Evolutionary conservation across 2,113 vertebrate species (phyloP), one percentile per base, ranked within the genome.

Genomic region (Tringa solitaria): DNA sequence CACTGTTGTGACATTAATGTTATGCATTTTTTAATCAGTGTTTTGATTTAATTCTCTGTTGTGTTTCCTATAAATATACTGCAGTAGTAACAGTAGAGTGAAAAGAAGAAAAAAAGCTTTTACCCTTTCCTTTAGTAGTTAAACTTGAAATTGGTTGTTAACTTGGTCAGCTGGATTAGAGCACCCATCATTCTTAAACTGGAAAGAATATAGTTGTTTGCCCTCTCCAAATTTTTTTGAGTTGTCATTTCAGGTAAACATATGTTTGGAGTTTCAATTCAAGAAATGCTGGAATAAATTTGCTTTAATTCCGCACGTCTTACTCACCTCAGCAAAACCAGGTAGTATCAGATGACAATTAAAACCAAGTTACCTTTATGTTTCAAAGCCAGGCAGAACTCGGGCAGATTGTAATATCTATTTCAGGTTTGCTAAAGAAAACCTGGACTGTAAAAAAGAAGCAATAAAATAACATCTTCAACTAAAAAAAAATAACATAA

Each of bases 21-120:
- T 98, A 98, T 98, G 97, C 96, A 97, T 97, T 98, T 98, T 97
- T 98, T 98, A 98, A 98, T 98, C 98, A 98, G 97, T 98, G 97
- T 98, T 99, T 98, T 99, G 98, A 99, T 98, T 98, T 99, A 99
- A 99, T 98, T 98, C 84, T 82, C 81, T 91, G 72, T 90, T 96
- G 68, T 41, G 5, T 94, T 97, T 97, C 57, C 48, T 91, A 91
- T 89, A 97, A 97, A 96, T 69, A 96, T 37, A 60, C 20, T 89
- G 63, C 79, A 93, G 64, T 70, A 57, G 39, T 63, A 95, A 95
- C 11, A 87, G 82, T 50, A 95, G 68, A 96, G 53, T 91, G 88
- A 91, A 61, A 95, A 94, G 77, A 48, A 27, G 48, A 75, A 92
- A 95, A 95, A 81, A 63, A 80, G 15, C 67, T 41, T 94, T 92